Conservation (phyloP, 1,140 invertebrate species). For the Aporrectodea caliginosa region DNA sequence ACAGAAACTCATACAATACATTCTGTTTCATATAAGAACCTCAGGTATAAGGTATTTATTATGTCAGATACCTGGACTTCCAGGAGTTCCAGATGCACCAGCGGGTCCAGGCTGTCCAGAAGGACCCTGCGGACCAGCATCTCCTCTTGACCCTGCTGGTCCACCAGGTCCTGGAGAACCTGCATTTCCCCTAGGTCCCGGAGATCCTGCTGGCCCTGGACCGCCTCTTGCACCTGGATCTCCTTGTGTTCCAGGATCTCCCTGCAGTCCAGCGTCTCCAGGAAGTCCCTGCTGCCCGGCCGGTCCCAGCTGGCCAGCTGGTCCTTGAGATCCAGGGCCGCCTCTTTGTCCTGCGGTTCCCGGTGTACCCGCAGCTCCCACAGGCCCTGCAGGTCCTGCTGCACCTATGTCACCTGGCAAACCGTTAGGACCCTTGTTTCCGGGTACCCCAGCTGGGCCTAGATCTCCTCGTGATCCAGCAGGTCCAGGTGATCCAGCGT, state of each 20-base stretch:
- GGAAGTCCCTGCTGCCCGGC: slow-evolving; percentile 13
- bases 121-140: slow-evolving; percentile 37
- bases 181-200: slow-evolving; percentile 55
- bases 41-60: no score
- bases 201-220: slow-evolving; percentile 18
- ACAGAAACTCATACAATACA: no score
- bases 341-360: slow-evolving; percentile 56
- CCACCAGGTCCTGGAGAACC: slow-evolving; percentile 57
- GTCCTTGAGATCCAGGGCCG: slow-evolving; percentile 8
- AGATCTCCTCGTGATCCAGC: slow-evolving; percentile 41
- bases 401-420: slow-evolving; percentile 13
- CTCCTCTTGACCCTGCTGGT: slow-evolving; percentile 46
- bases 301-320: neutral
- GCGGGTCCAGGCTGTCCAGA: slow-evolving; percentile 36
- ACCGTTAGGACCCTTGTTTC: neutral
- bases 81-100: slow-evolving; percentile 24
- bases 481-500: slow-evolving; percentile 48
- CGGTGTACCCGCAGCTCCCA: slow-evolving; percentile 48
- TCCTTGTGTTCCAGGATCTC: slow-evolving; percentile 11
- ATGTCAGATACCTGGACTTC: slow-evolving; percentile 31
- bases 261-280: slow-evolving; percentile 4
- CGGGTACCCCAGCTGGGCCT: slow-evolving; percentile 21
- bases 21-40: no score
- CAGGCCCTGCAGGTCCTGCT: slow-evolving; percentile 24
- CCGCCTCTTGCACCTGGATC: slow-evolving; percentile 13